A percentile compares a stretch with the other conserved stretches of the same genome.
phyloP scores from a whole-genome alignment of 64 coral and sea anemone species.

The Pachyseris speciosa region DNA sequence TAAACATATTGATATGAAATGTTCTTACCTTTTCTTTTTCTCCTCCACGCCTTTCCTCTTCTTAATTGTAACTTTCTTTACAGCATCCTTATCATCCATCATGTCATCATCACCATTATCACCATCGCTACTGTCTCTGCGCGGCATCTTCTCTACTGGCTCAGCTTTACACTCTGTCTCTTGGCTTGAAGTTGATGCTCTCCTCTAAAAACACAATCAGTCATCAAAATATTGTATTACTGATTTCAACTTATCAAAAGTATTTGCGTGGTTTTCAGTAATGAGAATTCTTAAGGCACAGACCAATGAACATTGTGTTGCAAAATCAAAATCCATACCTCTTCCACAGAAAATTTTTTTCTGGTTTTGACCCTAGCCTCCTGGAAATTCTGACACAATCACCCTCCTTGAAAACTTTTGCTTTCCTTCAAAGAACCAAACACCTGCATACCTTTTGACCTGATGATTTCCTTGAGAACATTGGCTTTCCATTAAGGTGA shows the following conservation, averaged over 20 bases:
- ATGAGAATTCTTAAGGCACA: no score
- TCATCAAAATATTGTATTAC: no score
- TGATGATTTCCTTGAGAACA: slow-evolving; percentile 72
- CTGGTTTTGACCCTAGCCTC: no score
- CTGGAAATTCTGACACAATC: no score
- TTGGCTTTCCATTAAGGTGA: slow-evolving; percentile 85
- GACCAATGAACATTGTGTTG: no score
- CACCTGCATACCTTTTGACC: slow-evolving; percentile 1
- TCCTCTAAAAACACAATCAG: neutral
- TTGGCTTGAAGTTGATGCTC: neutral
- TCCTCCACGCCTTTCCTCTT: neutral
- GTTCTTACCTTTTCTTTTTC: slow-evolving; percentile 38
- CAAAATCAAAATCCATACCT: no score
- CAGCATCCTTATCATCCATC: neutral
- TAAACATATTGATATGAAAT: no score
- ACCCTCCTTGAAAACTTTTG: no score
- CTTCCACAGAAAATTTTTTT: no score
- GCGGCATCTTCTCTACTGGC: neutral
- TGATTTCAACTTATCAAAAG: no score
- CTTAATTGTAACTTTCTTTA: neutral
- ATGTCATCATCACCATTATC: neutral
- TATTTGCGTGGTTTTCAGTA: no score
- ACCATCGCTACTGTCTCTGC: neutral
- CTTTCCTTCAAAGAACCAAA: neutral
- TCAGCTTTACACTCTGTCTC: slow-evolving; percentile 2